These are phyloP conservation scores for Melanostoma scalare DNA, from an alignment of 2,888 invertebrate species.

Conservation along the genomic window DNA sequence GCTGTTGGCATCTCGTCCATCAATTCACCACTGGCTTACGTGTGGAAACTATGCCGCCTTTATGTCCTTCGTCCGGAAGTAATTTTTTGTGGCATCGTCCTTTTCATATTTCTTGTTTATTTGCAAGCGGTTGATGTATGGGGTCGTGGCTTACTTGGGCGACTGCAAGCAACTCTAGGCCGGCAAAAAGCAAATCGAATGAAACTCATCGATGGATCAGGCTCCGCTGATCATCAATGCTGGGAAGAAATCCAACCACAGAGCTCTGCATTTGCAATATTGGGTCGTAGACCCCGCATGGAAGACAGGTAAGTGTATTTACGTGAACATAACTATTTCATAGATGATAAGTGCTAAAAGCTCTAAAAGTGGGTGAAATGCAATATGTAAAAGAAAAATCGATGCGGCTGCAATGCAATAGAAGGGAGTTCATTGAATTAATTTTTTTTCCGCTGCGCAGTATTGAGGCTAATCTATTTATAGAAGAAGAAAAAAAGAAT, in stretches of 20 bases:
- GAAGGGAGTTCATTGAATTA: slow-evolving; percentile 48
- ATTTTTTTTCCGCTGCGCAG: slow-evolving; percentile 26
- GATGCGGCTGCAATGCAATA: slow-evolving; percentile 32
- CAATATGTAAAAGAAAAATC: slow-evolving; percentile 50
- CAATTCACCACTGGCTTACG: slow-evolving; percentile 88
- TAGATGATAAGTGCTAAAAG: neutral
- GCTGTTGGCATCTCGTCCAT: slow-evolving; percentile 89
- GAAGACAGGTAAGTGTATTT: slow-evolving; percentile 87
- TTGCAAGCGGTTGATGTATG: slow-evolving; percentile 92
- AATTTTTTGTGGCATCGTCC: slow-evolving; percentile 87
- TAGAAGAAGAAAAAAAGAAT: slow-evolving; percentile 35
- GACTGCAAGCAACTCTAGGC: slow-evolving; percentile 80
- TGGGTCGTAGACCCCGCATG: slow-evolving; percentile 95
- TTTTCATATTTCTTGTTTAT: slow-evolving; percentile 89
- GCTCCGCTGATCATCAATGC: slow-evolving; percentile 83
- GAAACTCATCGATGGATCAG: slow-evolving; percentile 75
- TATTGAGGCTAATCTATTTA: slow-evolving; percentile 67
- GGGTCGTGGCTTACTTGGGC: slow-evolving; percentile 88
- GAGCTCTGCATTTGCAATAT: slow-evolving; percentile 94
- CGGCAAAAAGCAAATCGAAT: slow-evolving; percentile 77
- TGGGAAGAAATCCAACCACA: slow-evolving; percentile 91
- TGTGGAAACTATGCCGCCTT: slow-evolving; percentile 90
- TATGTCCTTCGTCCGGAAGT: slow-evolving; percentile 92
- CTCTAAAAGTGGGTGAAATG: slow-evolving; percentile 3
- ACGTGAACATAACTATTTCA: neutral